phyloP scores from a whole-genome alignment of 1,140 invertebrate species.

The Tenebrio molitor region DNA sequence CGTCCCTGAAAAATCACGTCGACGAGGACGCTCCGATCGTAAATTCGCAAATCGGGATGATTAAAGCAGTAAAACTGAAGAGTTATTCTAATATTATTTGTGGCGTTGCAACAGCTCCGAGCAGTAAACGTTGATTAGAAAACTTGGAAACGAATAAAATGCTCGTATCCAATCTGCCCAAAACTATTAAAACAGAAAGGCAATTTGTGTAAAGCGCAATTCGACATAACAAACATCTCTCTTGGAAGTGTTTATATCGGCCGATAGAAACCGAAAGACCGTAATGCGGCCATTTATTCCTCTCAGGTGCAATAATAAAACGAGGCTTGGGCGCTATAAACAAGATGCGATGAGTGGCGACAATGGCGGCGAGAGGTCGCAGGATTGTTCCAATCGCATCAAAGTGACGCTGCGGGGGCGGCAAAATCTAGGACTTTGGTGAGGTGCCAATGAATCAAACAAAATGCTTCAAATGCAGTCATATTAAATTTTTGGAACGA shows the following conservation, averaged over 20 bases:
- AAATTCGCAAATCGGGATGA: background rate
- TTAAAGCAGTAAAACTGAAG: background rate
- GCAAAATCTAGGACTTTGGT: no score
- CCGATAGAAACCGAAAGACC: background rate
- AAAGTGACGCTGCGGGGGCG: no score
- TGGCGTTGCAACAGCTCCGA: background rate
- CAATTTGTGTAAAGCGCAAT: slow-evolving; percentile 17
- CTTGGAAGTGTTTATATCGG: slow-evolving; percentile 10
- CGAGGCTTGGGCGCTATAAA: slow-evolving; percentile 6
- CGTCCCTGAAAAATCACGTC: no score
- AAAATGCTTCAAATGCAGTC: no score
- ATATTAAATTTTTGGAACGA: no score
- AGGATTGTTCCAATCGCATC: no score
- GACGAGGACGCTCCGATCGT: no score
- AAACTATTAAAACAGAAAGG: slow-evolving; percentile 39
- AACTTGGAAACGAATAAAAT: slow-evolving; percentile 34
- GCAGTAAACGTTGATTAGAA: slow-evolving; percentile 25
- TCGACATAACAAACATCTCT: slow-evolving; percentile 4
- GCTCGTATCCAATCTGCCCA: background rate
- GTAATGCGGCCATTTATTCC: slow-evolving; percentile 3
- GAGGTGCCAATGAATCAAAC: no score
- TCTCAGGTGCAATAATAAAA: background rate
- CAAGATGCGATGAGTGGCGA: background rate
- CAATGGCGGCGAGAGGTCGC: background rate
- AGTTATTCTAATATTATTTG: slow-evolving; percentile 18